Evolutionary conservation across 2,797 vertebrate species (phyloP), one percentile per base, ranked within the genome.

Genomic region (Dendrocincla tyrannina): DNA sequence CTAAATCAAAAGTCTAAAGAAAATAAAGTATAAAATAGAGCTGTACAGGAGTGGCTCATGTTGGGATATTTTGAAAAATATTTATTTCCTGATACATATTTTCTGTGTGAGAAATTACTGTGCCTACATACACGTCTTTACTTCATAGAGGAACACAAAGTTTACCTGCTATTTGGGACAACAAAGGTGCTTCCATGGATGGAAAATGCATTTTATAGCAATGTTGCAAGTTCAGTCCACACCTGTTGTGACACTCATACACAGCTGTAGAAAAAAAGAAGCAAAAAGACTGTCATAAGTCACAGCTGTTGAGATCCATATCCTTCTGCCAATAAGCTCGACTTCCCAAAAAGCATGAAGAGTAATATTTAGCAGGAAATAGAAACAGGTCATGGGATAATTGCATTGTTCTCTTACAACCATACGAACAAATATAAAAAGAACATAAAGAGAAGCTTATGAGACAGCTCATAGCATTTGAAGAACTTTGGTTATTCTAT

Each of bases 401-500:
- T 66, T 37, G 12, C 53, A 85, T 85, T 11, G 1, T 47, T 82
- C 41, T 83, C 27, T 92, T 77, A 86, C 55, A 55, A 96, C 41
- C 7, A 70, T 39, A 53, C 44, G 10, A 91, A 23, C 9, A 78
- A 92, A 91, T 50, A 85, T 5, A 58, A 67, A 67, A 81, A n/a
- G 12, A 92, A 88, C 39, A 3, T 35, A 89, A 88, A 62, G 10
- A 88, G 64, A 44, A 55, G 10, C 69, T 85, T 70, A 32, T 32
- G 44, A 55, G 82, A 62, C 79, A 95, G 19, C 66, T 83, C 56
- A 79, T 47, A 67, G 18, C 72, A 91, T 88, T 93, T 88, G 72
- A 95, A 97, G 80, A 85, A 88, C 52, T 14, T 93, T 58, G 11
- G 9, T 52, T 96, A 88, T 92, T 93, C 69, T 68, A 46, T 50